Percentiles rank a stretch among this genome's conserved stretches.
phyloP scores from a whole-genome alignment of 2,888 invertebrate species.

The Drosophila koepferae region DNA sequence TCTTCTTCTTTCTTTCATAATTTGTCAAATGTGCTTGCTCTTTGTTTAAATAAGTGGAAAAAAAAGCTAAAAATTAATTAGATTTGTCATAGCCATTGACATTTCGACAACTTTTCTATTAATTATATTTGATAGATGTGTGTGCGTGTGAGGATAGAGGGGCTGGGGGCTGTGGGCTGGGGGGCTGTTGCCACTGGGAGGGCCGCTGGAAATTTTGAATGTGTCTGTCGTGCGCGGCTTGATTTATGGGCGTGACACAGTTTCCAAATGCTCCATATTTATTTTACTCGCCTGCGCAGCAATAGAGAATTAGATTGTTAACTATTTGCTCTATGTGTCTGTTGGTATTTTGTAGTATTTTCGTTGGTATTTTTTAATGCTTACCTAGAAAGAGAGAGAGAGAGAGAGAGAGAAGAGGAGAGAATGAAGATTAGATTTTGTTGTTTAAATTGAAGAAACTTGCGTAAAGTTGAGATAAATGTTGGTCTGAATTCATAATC shows the following conservation, averaged over 20 bases:
- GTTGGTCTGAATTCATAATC: background rate
- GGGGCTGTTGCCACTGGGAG: background rate
- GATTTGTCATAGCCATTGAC: slow-evolving; percentile 78
- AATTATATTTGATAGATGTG: slow-evolving; percentile 77
- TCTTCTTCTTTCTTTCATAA: slow-evolving; percentile 49
- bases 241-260: slow-evolving; percentile 75
- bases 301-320: slow-evolving; percentile 18
- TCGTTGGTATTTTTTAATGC: slow-evolving; percentile 13
- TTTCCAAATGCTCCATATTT: slow-evolving; percentile 71
- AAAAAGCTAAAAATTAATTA: slow-evolving; percentile 71
- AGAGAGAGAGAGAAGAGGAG: background rate
- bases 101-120: slow-evolving; percentile 79
- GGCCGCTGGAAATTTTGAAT: slow-evolving; percentile 45
- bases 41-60: slow-evolving; percentile 21
- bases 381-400: slow-evolving; percentile 50
- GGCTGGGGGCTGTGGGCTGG: background rate
- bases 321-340: slow-evolving; percentile 2
- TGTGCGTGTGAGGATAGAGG: background rate
- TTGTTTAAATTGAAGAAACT: slow-evolving; percentile 13
- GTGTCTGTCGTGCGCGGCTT: slow-evolving; percentile 52
- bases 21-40: slow-evolving; percentile 60
- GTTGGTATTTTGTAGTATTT: slow-evolving; percentile 16
- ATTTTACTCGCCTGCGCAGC: slow-evolving; percentile 17
- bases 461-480: background rate
- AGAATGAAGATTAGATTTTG: slow-evolving; percentile 21